Conservation (phyloP, 2,888 invertebrate genomes). For the Troglohyphantes excavatus region DNA sequence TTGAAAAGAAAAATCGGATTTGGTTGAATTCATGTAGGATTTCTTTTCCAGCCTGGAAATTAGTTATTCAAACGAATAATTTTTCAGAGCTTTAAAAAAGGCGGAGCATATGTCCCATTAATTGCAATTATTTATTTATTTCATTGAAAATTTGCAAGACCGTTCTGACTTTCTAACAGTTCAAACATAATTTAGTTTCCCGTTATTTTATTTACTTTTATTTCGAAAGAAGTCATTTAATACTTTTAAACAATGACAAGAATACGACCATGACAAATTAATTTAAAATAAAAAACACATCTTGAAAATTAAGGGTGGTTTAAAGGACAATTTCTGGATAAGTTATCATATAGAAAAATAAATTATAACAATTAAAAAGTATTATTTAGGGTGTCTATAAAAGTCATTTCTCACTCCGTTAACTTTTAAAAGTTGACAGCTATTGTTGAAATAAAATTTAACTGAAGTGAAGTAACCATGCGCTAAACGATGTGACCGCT, state of each 20-base stretch:
- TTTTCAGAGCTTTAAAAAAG: conserved; percentile 14
- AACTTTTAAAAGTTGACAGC: too few relatives aligned
- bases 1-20: conserved; percentile 24
- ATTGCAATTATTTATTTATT: not conserved
- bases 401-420: too few relatives aligned
- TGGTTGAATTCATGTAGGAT: not conserved
- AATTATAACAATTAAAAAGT: too few relatives aligned
- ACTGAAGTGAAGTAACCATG: too few relatives aligned
- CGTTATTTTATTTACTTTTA: not conserved
- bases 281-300: too few relatives aligned
- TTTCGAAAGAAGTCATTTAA: not conserved
- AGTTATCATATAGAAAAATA: too few relatives aligned
- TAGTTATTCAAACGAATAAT: conserved; percentile 33
- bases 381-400: too few relatives aligned
- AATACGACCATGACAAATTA: not conserved
- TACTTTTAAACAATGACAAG: too few relatives aligned
- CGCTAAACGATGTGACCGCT: too few relatives aligned
- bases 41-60: conserved; percentile 12
- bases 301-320: too few relatives aligned
- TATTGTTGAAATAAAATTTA: too few relatives aligned
- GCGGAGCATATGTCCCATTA: not conserved
- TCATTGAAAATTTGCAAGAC: not conserved
- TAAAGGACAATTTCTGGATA: too few relatives aligned
- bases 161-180: not conserved
- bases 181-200: not conserved